Evolutionary conservation across 2,797 vertebrate species (phyloP), one percentile per base, ranked within the genome.

Genomic region (Pangasius larnaudii): DNA sequence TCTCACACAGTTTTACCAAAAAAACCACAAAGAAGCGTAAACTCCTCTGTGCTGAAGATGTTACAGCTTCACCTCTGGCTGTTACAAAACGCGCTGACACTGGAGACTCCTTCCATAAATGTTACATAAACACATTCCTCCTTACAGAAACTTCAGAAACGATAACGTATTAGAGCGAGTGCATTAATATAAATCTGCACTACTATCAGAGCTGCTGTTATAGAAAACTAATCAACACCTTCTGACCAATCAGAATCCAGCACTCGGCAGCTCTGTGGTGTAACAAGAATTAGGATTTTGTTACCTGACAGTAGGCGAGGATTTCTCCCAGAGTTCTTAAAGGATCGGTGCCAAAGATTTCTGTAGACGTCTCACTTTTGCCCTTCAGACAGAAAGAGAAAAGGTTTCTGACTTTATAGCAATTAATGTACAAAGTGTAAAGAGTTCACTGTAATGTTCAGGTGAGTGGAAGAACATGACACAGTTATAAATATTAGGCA

Each of bases 271-370:
- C 22, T 6, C 11, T 22, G 61, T 8, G 5, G 16, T 10, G 24
- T 33, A 59, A 74, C 30, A 11, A 9, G 24, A 33, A 81, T 39
- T 39, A 72, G 30, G 4, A n/a, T 30, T 46, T 30, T 5, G 13
- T 19, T 90, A 93, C 92, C 92, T 93, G 92, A 79, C 92, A 93
- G 90, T 91, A 93, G 7, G 89, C 89, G 30, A 93, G 91, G 46
- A 93, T 93, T 85, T 93, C 91, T 85, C 92, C 92, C 61, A 93
- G 90, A 72, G 92, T 93, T 67, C 89, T 90, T 27, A 91, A 78
- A 30, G 90, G 90, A 86, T 92, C 91, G 9, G 89, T 87, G 61
- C 85, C 88, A 30, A 90, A 91, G 27, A 88, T 65, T 16, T 92
- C 91, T 53, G 89, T 86, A 9, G 89, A 89, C 56, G 53, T 82